Evolutionary conservation across 2,113 vertebrate genomes (phyloP).

Genomic region (Neolamprologus devosi): DNA sequence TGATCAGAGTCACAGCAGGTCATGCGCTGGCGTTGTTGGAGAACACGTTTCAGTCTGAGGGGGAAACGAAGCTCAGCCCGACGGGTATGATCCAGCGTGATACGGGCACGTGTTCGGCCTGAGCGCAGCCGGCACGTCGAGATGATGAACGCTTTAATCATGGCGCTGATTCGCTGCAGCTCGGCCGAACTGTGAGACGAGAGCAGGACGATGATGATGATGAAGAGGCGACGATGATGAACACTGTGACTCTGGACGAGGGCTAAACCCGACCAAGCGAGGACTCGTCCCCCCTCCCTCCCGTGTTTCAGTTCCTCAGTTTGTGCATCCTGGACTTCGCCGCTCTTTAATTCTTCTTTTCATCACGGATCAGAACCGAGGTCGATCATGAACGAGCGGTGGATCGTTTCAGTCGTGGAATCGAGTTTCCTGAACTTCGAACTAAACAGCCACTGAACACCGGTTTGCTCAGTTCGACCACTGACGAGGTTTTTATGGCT

Average conservation of each 20-base stretch:
- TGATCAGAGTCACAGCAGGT: not conserved
- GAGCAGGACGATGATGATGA: not conserved
- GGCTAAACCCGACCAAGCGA: not conserved
- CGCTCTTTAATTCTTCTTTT: not conserved
- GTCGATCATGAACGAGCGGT: not conserved
- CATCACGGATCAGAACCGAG: rapidly evolving
- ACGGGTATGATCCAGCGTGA: rapidly evolving
- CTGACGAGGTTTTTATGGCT: not conserved
- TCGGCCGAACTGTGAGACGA: rapidly evolving
- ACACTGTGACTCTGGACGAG: conserved; percentile 18
- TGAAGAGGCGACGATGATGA: not conserved
- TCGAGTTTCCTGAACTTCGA: not conserved
- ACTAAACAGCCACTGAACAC: not conserved
- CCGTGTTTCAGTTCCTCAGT: rapidly evolving
- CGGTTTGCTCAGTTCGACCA: not conserved
- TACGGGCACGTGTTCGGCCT: not conserved
- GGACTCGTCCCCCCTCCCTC: not conserved
- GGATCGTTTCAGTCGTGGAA: not conserved
- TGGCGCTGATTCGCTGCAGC: rapidly evolving
- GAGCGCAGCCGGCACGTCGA: rapidly evolving
- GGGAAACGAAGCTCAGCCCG: not conserved
- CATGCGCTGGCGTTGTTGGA: rapidly evolving
- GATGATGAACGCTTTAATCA: not conserved
- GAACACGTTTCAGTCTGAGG: not conserved
- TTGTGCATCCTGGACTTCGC: not conserved